Evolutionary conservation across 2,113 vertebrate species (phyloP).

Genomic region (Cyanoramphus novaezelandiae): DNA sequence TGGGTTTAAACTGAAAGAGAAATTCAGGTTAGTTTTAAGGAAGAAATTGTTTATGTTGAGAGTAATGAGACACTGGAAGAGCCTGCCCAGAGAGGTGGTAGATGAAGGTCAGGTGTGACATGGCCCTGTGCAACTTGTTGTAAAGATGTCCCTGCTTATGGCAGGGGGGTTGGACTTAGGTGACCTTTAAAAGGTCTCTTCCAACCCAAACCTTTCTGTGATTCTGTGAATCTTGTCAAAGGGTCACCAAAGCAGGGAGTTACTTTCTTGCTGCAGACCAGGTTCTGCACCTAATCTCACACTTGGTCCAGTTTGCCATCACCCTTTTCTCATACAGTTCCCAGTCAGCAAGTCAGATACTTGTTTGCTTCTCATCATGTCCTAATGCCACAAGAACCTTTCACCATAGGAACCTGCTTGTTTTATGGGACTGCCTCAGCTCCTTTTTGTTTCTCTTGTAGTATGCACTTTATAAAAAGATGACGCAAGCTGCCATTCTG

Average conservation of each 20-base stretch:
- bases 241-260: neutral
- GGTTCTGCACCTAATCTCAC: neutral
- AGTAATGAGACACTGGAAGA: neutral
- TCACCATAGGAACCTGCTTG: neutral
- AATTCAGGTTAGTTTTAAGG: neutral
- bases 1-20: neutral
- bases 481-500: slow-evolving; percentile 99
- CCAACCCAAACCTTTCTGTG: neutral
- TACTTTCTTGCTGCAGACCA: neutral
- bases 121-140: neutral
- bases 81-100: neutral
- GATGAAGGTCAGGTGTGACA: neutral
- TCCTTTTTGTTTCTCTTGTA: slow-evolving; percentile 70
- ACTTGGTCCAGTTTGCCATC: neutral
- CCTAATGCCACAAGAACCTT: neutral
- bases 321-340: neutral
- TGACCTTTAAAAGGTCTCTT: neutral
- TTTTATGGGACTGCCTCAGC: neutral
- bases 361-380: neutral
- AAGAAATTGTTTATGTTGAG: neutral
- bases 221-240: neutral
- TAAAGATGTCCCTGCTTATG: neutral
- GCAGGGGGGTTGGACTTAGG: neutral
- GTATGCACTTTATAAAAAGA: slow-evolving; percentile 99
- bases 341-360: neutral